Base-by-base conservation (phyloP, 1,140 invertebrate species). In the Trachymyrmex septentrionalis region DNA sequence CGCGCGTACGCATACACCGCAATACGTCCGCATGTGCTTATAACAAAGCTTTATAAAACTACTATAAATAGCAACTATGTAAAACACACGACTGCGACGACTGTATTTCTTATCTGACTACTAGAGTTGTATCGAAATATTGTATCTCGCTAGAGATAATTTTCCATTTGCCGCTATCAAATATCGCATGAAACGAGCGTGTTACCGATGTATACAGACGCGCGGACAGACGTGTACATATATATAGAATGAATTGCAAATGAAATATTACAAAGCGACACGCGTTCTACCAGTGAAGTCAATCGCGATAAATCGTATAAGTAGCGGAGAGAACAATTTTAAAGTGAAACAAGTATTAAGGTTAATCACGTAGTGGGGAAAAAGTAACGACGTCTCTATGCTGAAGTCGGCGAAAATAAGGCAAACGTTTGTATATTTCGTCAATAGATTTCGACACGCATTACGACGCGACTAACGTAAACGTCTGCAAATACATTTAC, bases 241-340 rank as follows among this genome's bases (percentile, higher is more conserved):
- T 84, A 84, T 84, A 84, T 84, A 84, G 55, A 75, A 75, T 84
- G 69, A 84, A 61, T 84, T 75, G 80, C 80, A 84, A 75, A 73
- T 82, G 48, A 82, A 69, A 84, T 84, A 84, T 61, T 84, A 75
- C 59, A 75, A 75, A 84, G 53, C 78, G 78, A 73, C 38, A 75
- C 55, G 64, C 78, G 59, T 75, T 75, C 44, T 80, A 81, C 77
- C 77, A 81, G 38, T 73, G 55, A 84, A 84, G 69, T 84, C 80
- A 84, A 84, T 84, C 80, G 80, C 80, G 80, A 73, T 84, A 84
- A 84, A 61, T 84, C 69, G 38, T 84, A 84, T 82, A 84, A 84
- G 69, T 84, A 84, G 80, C 69, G 55, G 44, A 75, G 53, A 84
- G 38, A 84, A 75, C 24, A 84, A 84, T 75, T 82, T 53, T 53